Base-by-base conservation (phyloP, 2,113 vertebrate genomes). In the Vulpes vulpes region DNA sequence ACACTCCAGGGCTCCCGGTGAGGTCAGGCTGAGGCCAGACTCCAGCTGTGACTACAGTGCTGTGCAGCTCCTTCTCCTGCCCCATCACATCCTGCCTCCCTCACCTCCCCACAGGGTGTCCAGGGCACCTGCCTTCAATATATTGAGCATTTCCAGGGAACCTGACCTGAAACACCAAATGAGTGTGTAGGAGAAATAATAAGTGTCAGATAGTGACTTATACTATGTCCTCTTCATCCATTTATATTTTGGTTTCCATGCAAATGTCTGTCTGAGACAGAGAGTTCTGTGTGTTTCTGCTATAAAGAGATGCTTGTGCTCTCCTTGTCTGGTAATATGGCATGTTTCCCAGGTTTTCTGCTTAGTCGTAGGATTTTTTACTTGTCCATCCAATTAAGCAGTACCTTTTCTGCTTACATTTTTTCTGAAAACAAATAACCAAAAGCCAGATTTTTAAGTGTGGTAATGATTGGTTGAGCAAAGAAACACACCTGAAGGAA, bases 331-430 rank as follows among this genome's bases (percentile, higher is more conserved):
- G 8, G 51, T 30, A 20, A 3, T 62, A 49, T 38, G 38, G 69
- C 78, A 81, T n/a, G 5, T 69, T 88, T 87, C 86, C 73, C 16
- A 62, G 60, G 9, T 94, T 71, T 95, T 83, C 65, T 96, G 51
- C 62, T 94, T 89, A 64, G 62, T 87, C 64, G 11, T 85, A 38
- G 49, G 57, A 6, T 91, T 93, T 80, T 67, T 62, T 11, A 35
- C n/a, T 93, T 82, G 64, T 38, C 57, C 32, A 71, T 55, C 0
- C 2, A 80, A 91, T 80, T 83, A 60, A 32, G 20, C 0, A 82
- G 17, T 7, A 51, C 15, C 20, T 15, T 81, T 89, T 91, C 9
- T 38, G 38, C 82, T 71, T 57, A 35, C 14, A 79, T 27, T 84
- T 96, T 95, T 80, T 30, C n/a, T 85, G 49, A 92, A 67, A 73